Percentiles rank a stretch among this genome's conserved stretches.
These are phyloP conservation scores for Glomeris maerens DNA, from an alignment of 1,140 invertebrate genomes.

Conservation along the genomic window DNA sequence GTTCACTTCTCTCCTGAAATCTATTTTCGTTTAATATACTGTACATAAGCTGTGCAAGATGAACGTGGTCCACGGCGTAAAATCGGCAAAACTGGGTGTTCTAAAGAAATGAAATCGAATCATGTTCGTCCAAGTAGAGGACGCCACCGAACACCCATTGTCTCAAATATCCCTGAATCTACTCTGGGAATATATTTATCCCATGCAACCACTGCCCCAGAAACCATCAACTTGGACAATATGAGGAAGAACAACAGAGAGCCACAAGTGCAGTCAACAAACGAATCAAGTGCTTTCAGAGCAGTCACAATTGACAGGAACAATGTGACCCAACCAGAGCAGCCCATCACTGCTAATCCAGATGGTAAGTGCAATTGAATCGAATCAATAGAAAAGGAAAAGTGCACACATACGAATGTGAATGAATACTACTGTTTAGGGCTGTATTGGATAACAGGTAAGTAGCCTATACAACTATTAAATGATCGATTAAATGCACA, in stretches of 20 bases:
- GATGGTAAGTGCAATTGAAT: too few species aligned
- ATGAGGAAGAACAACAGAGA: constrained; percentile 11
- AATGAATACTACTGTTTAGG: too few species aligned
- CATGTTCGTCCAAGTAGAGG: constrained; percentile 35
- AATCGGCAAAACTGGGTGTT: too few species aligned
- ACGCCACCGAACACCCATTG: constrained; percentile 12
- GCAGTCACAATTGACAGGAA: not conserved
- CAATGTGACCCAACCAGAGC: too few species aligned
- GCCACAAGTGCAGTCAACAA: constrained; percentile 17
- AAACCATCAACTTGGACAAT: constrained; percentile 9
- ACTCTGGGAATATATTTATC: constrained; percentile 13
- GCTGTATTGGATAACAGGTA: too few species aligned
- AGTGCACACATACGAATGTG: too few species aligned
- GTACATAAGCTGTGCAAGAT: constrained; percentile 51
- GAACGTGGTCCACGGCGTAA: constrained; percentile 62
- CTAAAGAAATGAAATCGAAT: too few species aligned
- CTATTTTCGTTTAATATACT: constrained; percentile 19
- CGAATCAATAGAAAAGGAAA: too few species aligned
- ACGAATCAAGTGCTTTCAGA: constrained; percentile 32
- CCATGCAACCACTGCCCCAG: constrained; percentile 22
- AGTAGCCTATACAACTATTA: too few species aligned
- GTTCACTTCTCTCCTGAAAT: constrained; percentile 4
- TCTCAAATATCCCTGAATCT: constrained; percentile 5
- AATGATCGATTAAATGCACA: too few species aligned
- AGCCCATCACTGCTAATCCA: too few species aligned